These are phyloP conservation scores for Esox masquinongy DNA, from an alignment of 2,797 vertebrate species.

Conservation along the genomic window DNA sequence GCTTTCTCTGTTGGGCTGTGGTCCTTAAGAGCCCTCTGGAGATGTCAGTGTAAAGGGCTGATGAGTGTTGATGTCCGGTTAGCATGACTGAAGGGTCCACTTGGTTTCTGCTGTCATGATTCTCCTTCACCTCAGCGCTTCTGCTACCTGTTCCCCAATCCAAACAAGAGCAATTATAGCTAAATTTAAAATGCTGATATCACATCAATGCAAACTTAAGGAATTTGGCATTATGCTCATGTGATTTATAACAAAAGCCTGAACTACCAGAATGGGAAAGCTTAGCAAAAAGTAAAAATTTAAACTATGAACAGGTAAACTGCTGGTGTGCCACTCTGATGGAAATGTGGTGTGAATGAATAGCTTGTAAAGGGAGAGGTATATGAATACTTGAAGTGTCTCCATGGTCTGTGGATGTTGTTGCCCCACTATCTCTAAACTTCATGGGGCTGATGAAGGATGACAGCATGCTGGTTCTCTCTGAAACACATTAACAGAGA, in stretches of 20 bases:
- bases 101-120: constrained; percentile 80
- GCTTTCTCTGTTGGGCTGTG: constrained; percentile 79
- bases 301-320: background rate
- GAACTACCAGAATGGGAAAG: background rate
- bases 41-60: constrained; percentile 52
- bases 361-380: background rate
- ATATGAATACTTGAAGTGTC: constrained; percentile 79
- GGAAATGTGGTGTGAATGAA: constrained; percentile 1
- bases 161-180: constrained; percentile 1
- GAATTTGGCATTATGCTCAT: background rate
- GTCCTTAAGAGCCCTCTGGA: constrained; percentile 15
- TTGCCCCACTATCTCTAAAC: constrained; percentile 74
- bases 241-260: background rate
- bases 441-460: constrained; percentile 81
- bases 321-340: background rate
- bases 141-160: constrained; percentile 77
- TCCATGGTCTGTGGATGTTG: constrained; percentile 82
- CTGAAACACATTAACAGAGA: constrained; percentile 72
- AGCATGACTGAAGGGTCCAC: constrained; percentile 66
- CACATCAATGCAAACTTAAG: background rate
- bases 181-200: too few relatives aligned
- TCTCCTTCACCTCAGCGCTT: constrained; percentile 90
- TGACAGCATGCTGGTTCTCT: constrained; percentile 79
- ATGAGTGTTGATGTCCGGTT: constrained; percentile 48
- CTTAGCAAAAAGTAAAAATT: background rate